Percentiles rank a stretch among this genome's conserved stretches.
Evolutionary conservation across 2,888 invertebrate species (phyloP).

Genomic region (Pandemis cinnamomeana): DNA sequence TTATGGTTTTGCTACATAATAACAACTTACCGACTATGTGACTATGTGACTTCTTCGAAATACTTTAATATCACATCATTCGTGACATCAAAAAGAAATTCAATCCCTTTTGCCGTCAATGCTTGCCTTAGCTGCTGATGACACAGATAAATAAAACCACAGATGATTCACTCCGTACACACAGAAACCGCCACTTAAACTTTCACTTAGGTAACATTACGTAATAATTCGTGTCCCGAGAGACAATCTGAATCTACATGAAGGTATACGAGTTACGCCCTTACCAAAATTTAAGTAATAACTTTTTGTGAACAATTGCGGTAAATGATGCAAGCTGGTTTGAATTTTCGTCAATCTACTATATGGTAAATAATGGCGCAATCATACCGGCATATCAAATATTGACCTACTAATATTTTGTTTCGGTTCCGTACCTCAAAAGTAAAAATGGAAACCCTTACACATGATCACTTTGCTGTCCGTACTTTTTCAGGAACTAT

Average conservation of each 20-base stretch:
- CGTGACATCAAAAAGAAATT: constrained; percentile 78
- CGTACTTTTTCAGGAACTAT: too few relatives aligned
- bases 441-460: too few relatives aligned
- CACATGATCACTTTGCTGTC: too few relatives aligned
- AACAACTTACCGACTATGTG: constrained; percentile 2
- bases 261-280: constrained; percentile 12
- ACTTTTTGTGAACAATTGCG: constrained; percentile 2
- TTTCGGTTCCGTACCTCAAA: neutral
- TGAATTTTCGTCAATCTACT: neutral
- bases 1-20: neutral
- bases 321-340: neutral
- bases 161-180: constrained; percentile 38
- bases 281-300: constrained; percentile 4
- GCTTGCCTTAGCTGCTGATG: constrained; percentile 72
- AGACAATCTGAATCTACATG: constrained; percentile 27
- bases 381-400: neutral
- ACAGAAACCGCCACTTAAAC: constrained; percentile 25
- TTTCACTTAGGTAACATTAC: constrained; percentile 37
- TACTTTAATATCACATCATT: constrained; percentile 51
- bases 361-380: neutral
- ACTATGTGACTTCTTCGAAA: constrained; percentile 18
- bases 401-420: neutral
- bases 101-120: constrained; percentile 78
- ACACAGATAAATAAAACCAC: constrained; percentile 39
- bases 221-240: constrained; percentile 35